A percentile compares a stretch with the other conserved stretches of the same genome.
phyloP scores from a whole-genome alignment of 30 jellyfish, hydroid and myxozoan species.

The Hydractinia symbiolongicarpus region DNA sequence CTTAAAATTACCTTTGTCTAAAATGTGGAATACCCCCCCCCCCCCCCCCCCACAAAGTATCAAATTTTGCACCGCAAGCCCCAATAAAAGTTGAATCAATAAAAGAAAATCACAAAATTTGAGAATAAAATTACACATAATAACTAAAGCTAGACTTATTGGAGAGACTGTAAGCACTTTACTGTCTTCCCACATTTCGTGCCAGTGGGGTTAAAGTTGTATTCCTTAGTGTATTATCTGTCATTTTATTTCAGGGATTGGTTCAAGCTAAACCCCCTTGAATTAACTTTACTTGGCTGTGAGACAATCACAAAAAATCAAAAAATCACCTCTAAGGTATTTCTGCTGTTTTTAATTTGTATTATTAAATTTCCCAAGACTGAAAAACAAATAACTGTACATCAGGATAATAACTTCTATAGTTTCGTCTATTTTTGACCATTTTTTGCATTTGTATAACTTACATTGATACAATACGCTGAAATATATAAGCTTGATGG shows the following conservation, averaged over 20 bases:
- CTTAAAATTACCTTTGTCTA: too few species aligned
- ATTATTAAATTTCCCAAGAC: too few species aligned
- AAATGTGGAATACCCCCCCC: too few species aligned
- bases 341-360: neutral
- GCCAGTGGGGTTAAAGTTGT: neutral
- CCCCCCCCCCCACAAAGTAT: too few species aligned
- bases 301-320: constrained; percentile 31
- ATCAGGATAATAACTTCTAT: too few species aligned
- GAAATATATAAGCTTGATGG: too few species aligned
- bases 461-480: too few species aligned
- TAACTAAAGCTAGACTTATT: too few species aligned
- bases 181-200: neutral
- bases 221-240: neutral
- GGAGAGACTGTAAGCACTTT: too few species aligned
- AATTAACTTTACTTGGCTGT: constrained; percentile 53
- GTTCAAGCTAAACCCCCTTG: constrained; percentile 58
- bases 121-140: neutral
- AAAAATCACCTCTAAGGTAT: constrained; percentile 25
- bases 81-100: neutral
- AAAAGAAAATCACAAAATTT: constrained; percentile 3
- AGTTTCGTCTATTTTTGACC: too few species aligned
- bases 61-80: neutral
- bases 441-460: too few species aligned
- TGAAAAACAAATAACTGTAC: too few species aligned
- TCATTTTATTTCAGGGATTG: constrained; percentile 41